These are phyloP conservation scores for Homalodisca vitripennis DNA, from an alignment of 1,140 invertebrate genomes.

Conservation along the genomic window DNA sequence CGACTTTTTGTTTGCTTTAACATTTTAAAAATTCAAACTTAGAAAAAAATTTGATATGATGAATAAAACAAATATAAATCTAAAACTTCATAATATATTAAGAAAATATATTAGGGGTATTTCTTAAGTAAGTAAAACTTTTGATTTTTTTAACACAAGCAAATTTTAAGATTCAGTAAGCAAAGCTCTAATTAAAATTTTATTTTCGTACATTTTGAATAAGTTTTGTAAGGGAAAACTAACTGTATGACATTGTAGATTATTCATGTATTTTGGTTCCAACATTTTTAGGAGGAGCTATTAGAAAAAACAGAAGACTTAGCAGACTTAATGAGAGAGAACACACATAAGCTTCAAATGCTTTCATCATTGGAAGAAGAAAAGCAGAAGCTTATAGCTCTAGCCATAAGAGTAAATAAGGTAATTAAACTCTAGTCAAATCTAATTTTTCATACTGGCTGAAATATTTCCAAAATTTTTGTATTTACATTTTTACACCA, in stretches of 20 bases:
- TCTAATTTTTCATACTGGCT: background rate
- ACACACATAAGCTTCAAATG: constrained; percentile 58
- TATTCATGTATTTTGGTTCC: too few species aligned
- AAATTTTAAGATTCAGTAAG: too few species aligned
- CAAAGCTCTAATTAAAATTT: too few species aligned
- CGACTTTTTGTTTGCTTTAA: too few species aligned
- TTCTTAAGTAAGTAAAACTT: constrained; percentile 35
- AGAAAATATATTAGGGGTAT: background rate
- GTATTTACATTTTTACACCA: background rate
- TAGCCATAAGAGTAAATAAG: constrained; percentile 49
- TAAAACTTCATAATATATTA: background rate
- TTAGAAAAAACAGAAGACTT: constrained; percentile 47
- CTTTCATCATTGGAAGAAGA: constrained; percentile 57
- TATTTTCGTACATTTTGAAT: too few species aligned
- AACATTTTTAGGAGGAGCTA: constrained; percentile 44
- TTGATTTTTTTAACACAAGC: constrained; percentile 25
- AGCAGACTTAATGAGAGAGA: constrained; percentile 51
- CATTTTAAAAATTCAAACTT: too few species aligned
- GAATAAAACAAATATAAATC: too few species aligned
- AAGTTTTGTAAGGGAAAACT: too few species aligned
- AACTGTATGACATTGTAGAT: too few species aligned
- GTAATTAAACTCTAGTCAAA: constrained; percentile 8
- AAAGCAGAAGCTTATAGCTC: constrained; percentile 50
- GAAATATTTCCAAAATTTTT: background rate
- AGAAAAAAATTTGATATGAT: too few species aligned